These are phyloP conservation scores for Otolemur crassicaudatus DNA, from an alignment of 2,797 vertebrate genomes.

Conservation along the genomic window DNA sequence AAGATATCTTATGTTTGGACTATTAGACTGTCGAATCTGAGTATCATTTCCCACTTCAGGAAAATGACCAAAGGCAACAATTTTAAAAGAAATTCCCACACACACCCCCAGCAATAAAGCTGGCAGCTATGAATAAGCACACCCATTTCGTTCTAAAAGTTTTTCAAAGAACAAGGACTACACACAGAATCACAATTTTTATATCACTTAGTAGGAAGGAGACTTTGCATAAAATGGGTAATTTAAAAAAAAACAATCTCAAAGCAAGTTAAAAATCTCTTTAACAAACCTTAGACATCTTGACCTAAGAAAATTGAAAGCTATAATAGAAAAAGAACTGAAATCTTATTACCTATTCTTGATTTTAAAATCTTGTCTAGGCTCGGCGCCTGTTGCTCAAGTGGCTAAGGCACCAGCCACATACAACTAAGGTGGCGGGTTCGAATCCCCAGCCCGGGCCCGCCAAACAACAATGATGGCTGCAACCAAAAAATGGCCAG, in stretches of 20 bases:
- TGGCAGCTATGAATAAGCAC: not conserved
- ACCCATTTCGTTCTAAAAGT: not conserved
- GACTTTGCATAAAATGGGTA: not conserved
- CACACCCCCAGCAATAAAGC: not conserved
- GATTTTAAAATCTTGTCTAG: not conserved
- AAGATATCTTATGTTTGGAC: not conserved
- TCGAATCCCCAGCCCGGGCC: no score
- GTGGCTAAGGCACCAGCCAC: no score
- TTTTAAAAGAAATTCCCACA: conserved; percentile 20
- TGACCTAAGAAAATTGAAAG: conserved; percentile 37
- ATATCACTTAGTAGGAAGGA: not conserved
- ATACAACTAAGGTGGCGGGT: no score
- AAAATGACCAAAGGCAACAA: conserved; percentile 56
- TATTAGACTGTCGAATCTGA: not conserved
- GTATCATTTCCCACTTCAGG: not conserved
- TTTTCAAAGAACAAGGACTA: conserved; percentile 9
- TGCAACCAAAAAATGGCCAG: no score
- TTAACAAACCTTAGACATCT: not conserved
- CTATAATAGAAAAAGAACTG: not conserved
- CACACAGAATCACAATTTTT: not conserved
- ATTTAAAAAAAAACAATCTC: conserved; percentile 44
- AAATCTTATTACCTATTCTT: not conserved
- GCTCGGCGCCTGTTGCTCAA: no score
- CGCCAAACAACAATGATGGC: no score
- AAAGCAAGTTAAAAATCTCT: conserved; percentile 26